A percentile compares a stretch with the other conserved stretches of the same genome.
phyloP scores from a whole-genome alignment of 2,888 invertebrate genomes.

The Napeogenes sylphis region DNA sequence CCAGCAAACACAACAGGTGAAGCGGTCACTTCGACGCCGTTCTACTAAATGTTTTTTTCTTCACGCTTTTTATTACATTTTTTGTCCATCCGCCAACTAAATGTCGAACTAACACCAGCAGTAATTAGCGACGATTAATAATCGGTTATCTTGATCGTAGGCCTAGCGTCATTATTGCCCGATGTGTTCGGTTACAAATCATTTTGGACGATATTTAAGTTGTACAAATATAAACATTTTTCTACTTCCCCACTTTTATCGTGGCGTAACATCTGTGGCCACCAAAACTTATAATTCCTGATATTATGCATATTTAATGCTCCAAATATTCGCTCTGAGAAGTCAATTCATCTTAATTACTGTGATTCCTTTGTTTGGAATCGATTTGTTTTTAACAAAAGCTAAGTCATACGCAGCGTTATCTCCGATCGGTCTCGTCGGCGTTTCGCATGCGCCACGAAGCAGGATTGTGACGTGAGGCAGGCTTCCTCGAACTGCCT shows the following conservation, averaged over 20 bases:
- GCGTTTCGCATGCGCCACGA: conserved; percentile 62
- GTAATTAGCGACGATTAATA: conserved; percentile 77
- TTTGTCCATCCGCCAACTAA: conserved; percentile 61
- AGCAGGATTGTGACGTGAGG: conserved; percentile 45
- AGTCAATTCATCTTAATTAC: conserved; percentile 7
- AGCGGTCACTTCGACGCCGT: conserved; percentile 52
- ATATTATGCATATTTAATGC: not conserved
- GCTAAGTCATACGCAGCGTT: conserved; percentile 68
- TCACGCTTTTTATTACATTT: conserved; percentile 67
- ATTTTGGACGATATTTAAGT: conserved; percentile 26
- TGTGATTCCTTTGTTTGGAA: conserved; percentile 48
- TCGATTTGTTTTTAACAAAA: conserved; percentile 73
- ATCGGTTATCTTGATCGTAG: conserved; percentile 73
- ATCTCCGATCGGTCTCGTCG: conserved; percentile 69
- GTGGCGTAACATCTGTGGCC: not conserved
- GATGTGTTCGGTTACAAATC: conserved; percentile 35
- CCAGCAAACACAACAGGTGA: conserved; percentile 75
- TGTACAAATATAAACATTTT: conserved; percentile 17
- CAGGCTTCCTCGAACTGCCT: conserved; percentile 63
- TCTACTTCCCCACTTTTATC: conserved; percentile 16
- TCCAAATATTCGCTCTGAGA: conserved; percentile 5
- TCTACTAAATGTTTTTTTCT: conserved; percentile 62
- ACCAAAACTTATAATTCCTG: not conserved
- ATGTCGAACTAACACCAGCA: conserved; percentile 76
- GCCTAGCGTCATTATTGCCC: conserved; percentile 64